These are phyloP conservation scores for Melinopterus prodromus DNA, from an alignment of 2,888 invertebrate genomes.

Conservation along the genomic window DNA sequence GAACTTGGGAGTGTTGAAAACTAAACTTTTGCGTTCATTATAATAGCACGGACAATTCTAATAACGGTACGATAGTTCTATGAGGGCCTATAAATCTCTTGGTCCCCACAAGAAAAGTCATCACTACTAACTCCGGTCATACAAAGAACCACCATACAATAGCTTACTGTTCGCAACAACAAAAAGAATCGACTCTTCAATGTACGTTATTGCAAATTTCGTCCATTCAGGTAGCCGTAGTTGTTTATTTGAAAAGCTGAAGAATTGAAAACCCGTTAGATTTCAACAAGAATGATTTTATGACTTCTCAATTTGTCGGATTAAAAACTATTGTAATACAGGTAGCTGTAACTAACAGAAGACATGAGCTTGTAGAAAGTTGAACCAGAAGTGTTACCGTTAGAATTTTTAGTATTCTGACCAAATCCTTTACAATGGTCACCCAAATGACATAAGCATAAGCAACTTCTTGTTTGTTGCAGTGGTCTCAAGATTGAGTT, in stretches of 20 bases:
- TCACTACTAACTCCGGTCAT: not conserved
- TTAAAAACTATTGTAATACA: not conserved
- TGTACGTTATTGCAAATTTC: not conserved
- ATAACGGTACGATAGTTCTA: not conserved
- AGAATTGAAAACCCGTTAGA: not conserved
- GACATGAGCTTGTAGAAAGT: not conserved
- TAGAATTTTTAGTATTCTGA: not conserved
- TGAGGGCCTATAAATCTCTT: not conserved
- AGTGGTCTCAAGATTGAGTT: conserved; percentile 53
- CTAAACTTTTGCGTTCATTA: too few species aligned
- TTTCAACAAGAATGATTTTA: not conserved
- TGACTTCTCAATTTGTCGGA: not conserved
- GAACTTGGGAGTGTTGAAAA: too few species aligned
- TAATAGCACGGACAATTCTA: too few species aligned
- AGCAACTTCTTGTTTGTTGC: not conserved
- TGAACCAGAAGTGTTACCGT: not conserved
- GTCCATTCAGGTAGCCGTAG: not conserved
- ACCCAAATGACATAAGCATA: too few species aligned
- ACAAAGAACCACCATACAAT: not conserved
- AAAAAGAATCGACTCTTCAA: not conserved
- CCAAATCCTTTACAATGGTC: too few species aligned
- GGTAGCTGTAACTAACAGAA: not conserved
- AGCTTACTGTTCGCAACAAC: not conserved
- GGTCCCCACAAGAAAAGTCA: not conserved
- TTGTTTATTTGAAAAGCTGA: not conserved